Conservation (phyloP, 2,888 invertebrate species). For the Phengaris alcon region DNA sequence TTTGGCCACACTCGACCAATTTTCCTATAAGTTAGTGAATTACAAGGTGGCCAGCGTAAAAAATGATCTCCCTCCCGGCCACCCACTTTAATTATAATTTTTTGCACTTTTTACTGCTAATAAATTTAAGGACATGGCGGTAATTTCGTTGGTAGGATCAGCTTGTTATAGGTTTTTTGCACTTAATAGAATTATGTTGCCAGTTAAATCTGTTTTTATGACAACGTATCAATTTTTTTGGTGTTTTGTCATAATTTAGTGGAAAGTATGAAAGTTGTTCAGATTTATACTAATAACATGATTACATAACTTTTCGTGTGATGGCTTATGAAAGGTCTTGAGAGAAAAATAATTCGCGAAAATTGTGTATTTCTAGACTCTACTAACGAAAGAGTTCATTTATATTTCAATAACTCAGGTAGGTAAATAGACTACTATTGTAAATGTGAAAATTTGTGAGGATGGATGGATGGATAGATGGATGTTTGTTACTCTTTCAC, state of each 20-base stretch:
- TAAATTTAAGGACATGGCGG: slow-evolving; percentile 53
- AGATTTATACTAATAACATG: too few relatives aligned
- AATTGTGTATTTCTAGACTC: too few relatives aligned
- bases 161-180: slow-evolving; percentile 23
- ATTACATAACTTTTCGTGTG: too few relatives aligned
- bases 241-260: neutral
- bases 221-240: neutral
- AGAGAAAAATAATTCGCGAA: too few relatives aligned
- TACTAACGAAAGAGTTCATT: too few relatives aligned
- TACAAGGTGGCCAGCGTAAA: slow-evolving; percentile 78
- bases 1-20: neutral
- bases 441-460: too few relatives aligned
- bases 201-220: slow-evolving; percentile 5
- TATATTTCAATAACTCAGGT: too few relatives aligned
- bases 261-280: neutral
- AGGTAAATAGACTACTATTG: too few relatives aligned
- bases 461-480: too few relatives aligned
- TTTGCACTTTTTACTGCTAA: slow-evolving; percentile 77
- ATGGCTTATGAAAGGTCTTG: too few relatives aligned
- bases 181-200: slow-evolving; percentile 19
- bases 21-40: slow-evolving; percentile 69
- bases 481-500: too few relatives aligned
- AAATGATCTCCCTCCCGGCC: slow-evolving; percentile 68
- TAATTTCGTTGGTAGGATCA: slow-evolving; percentile 16
- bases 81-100: slow-evolving; percentile 75